Evolutionary conservation across 2,797 vertebrate genomes (phyloP).

Genomic region (Lacerta agilis): DNA sequence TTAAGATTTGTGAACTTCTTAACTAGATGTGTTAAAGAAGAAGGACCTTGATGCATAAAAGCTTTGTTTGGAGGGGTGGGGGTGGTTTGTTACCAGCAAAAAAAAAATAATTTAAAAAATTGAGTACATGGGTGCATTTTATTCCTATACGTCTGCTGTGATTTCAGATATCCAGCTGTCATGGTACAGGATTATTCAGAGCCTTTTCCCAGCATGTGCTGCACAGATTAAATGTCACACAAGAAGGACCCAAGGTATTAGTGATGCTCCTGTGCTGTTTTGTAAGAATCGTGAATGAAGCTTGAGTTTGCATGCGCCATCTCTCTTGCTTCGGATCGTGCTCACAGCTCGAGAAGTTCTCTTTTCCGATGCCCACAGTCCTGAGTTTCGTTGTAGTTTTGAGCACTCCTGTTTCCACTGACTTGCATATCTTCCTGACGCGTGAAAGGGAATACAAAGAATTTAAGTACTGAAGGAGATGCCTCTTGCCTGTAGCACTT

Average conservation of each 20-base stretch:
- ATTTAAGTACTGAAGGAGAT: not conserved
- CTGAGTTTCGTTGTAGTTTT: not conserved
- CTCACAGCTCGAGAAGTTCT: not conserved
- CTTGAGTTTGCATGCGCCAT: not conserved
- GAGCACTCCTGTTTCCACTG: not conserved
- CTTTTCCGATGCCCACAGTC: not conserved
- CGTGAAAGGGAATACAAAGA: not conserved
- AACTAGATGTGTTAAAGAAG: not conserved
- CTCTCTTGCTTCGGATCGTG: not conserved
- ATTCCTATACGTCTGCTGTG: slow-evolving; percentile 64
- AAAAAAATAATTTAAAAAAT: not conserved
- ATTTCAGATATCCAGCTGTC: slow-evolving; percentile 92
- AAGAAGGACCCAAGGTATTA: slow-evolving; percentile 87
- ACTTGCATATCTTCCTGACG: not conserved
- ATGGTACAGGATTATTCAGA: slow-evolving; percentile 89
- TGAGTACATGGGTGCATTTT: not conserved
- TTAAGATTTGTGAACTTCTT: not conserved
- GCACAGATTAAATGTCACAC: slow-evolving; percentile 87
- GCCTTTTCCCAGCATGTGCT: slow-evolving; percentile 96
- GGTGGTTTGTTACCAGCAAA: not conserved
- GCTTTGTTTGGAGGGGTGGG: not conserved
- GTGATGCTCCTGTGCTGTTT: not conserved
- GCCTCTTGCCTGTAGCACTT: not conserved
- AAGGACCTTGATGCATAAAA: not conserved
- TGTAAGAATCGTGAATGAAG: not conserved